Evolutionary conservation across 2,113 vertebrate genomes (phyloP).

Genomic region (Melanotaenia duboulayi): DNA sequence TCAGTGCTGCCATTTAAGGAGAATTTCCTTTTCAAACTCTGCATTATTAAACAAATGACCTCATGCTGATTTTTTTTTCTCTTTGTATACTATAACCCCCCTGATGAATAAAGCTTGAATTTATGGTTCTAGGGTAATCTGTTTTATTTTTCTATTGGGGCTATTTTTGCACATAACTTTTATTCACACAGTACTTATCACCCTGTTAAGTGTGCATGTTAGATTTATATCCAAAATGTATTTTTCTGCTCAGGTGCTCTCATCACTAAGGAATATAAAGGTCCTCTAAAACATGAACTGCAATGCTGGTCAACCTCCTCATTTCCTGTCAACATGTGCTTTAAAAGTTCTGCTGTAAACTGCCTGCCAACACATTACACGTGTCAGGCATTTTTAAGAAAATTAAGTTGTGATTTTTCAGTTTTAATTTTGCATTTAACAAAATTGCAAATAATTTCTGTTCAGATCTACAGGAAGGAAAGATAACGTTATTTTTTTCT

Average conservation of each 20-base stretch:
- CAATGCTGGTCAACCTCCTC: neutral
- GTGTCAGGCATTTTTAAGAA: too few relatives aligned
- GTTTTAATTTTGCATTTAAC: neutral
- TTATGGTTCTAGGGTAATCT: neutral
- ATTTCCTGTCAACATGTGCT: neutral
- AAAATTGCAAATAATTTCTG: neutral
- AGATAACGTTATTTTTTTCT: neutral
- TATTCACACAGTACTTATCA: neutral
- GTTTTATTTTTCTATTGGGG: too few relatives aligned
- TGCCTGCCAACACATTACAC: too few relatives aligned
- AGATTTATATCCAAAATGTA: neutral
- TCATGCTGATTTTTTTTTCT: neutral
- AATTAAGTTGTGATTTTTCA: too few relatives aligned
- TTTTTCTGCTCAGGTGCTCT: constrained; percentile 3
- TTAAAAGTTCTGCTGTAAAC: too few relatives aligned
- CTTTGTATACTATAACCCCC: too few relatives aligned
- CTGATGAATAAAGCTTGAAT: neutral
- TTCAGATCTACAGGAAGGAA: neutral
- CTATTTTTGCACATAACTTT: too few relatives aligned
- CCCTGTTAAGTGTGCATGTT: neutral
- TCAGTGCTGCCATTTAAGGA: neutral
- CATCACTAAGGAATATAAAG: neutral
- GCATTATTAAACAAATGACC: neutral
- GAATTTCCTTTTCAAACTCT: neutral
- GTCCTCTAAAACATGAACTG: neutral